Evolutionary conservation across 2,888 invertebrate species (phyloP).

Genomic region (Dasypolia templi): DNA sequence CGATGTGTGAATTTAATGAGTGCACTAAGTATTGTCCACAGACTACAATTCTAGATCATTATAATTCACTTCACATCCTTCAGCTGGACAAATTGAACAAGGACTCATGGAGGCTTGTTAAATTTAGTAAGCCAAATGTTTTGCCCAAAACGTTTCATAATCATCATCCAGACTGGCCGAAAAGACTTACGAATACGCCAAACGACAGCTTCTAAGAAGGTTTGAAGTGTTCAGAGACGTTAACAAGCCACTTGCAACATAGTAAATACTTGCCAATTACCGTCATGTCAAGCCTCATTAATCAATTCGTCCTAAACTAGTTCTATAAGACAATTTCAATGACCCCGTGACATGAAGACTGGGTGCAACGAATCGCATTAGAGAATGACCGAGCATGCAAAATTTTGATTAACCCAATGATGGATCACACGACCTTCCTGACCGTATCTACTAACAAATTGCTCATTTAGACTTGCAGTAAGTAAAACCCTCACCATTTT

Average conservation of each 20-base stretch:
- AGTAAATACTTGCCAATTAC: conserved; percentile 29
- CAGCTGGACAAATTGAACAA: neutral
- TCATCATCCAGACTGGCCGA: neutral
- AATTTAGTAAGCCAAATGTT: neutral
- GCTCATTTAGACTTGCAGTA: neutral
- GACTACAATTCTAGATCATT: neutral
- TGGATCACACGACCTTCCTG: conserved; percentile 64
- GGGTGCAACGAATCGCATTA: conserved; percentile 67
- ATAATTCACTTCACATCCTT: neutral
- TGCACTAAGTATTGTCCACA: neutral
- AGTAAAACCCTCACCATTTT: neutral
- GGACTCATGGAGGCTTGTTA: neutral
- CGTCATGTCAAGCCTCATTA: conserved; percentile 14
- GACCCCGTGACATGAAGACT: conserved; percentile 49
- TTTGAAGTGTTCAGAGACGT: neutral
- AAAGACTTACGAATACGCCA: neutral
- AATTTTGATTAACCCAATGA: conserved; percentile 66
- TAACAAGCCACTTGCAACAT: conserved; percentile 12
- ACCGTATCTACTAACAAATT: neutral
- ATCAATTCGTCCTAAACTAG: conserved; percentile 28
- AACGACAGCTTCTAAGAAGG: neutral
- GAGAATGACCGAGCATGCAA: conserved; percentile 65
- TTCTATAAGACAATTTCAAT: conserved; percentile 24
- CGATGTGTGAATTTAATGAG: neutral
- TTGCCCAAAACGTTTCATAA: neutral